These are phyloP conservation scores for Streptopelia turtur DNA, from an alignment of 2,797 vertebrate genomes.

Conservation along the genomic window DNA sequence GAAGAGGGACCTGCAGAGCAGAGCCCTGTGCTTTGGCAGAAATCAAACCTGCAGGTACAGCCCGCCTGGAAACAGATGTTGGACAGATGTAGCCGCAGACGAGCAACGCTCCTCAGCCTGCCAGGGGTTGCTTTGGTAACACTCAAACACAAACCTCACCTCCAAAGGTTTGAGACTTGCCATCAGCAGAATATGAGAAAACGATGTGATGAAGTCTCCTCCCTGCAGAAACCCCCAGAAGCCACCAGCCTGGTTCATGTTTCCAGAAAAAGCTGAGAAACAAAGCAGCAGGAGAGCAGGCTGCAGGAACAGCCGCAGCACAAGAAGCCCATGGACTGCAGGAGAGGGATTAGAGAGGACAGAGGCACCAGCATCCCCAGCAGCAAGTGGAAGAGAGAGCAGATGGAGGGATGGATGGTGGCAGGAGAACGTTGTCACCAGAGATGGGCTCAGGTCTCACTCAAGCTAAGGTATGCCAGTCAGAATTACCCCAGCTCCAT, in stretches of 20 bases:
- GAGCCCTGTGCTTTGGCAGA: background rate
- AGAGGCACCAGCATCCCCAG: background rate
- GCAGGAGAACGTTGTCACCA: background rate
- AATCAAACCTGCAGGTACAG: background rate
- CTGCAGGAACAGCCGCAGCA: background rate
- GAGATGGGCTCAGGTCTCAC: background rate
- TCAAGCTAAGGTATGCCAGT: rapidly evolving
- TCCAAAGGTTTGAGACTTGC: background rate
- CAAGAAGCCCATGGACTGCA: background rate
- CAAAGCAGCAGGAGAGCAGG: background rate
- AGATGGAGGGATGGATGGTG: background rate
- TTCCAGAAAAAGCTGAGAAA: background rate
- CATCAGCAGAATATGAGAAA: background rate
- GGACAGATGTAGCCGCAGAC: conserved; percentile 13
- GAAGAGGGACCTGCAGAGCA: background rate
- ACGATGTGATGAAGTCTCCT: background rate
- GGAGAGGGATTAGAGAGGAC: background rate
- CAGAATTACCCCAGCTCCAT: background rate
- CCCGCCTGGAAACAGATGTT: background rate
- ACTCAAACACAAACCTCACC: conserved; percentile 21
- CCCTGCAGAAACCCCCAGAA: background rate
- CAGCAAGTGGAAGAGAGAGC: background rate
- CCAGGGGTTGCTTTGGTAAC: background rate
- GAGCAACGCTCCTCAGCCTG: background rate
- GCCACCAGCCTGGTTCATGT: background rate